phyloP scores from a whole-genome alignment of 2,888 invertebrate genomes.

The Coecobrya sp. region DNA sequence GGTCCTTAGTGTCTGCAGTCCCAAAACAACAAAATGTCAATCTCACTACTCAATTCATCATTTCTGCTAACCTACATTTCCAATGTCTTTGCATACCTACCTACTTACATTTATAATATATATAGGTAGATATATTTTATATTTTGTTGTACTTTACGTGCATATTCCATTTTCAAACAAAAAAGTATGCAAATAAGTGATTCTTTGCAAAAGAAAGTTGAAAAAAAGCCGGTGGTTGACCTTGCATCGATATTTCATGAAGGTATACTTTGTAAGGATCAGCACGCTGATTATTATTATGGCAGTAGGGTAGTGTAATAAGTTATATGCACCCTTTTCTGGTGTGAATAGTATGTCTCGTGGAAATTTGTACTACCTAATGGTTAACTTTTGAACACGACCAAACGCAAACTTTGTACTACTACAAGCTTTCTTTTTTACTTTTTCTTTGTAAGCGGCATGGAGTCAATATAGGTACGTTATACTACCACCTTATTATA shows the following conservation, averaged over 20 bases:
- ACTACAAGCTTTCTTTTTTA: background rate
- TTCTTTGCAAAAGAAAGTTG: background rate
- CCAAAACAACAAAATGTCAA: slow-evolving; percentile 20
- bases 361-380: slow-evolving; percentile 28
- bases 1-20: background rate
- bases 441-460: background rate
- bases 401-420: slow-evolving; percentile 33
- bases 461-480: background rate
- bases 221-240: slow-evolving; percentile 65
- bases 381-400: slow-evolving; percentile 30
- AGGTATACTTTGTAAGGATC: background rate
- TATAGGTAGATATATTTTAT: no score
- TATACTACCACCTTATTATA: background rate
- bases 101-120: background rate
- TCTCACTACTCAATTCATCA: background rate
- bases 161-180: background rate
- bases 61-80: background rate
- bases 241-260: slow-evolving; percentile 72
- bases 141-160: background rate
- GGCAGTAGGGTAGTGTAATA: background rate
- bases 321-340: background rate
- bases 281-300: background rate
- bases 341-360: background rate
- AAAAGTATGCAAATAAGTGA: background rate
- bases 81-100: background rate